phyloP scores from a whole-genome alignment of 2,888 invertebrate genomes.

The Metalampra italica region DNA sequence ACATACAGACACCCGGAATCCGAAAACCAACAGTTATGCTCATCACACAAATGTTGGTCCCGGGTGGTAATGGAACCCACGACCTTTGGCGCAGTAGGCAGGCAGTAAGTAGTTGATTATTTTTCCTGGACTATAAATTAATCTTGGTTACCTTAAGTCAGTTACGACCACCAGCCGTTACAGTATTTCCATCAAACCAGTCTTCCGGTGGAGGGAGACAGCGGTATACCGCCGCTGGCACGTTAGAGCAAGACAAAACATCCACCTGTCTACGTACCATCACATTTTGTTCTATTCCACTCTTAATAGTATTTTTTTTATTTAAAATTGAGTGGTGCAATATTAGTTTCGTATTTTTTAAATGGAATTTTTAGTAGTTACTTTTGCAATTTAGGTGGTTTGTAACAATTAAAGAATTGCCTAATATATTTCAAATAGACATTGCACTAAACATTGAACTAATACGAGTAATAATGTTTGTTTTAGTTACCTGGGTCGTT shows the following conservation, averaged over 20 bases:
- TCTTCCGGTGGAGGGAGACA: conserved; percentile 58
- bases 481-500: no score
- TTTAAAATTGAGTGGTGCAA: conserved; percentile 58
- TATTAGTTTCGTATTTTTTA: conserved; percentile 28
- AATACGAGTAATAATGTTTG: no score
- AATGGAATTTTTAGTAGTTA: not conserved
- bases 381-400: not conserved
- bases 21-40: no score
- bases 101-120: no score
- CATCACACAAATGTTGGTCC: no score
- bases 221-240: conserved; percentile 12
- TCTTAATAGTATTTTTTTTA: conserved; percentile 26
- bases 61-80: no score
- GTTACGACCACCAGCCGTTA: conserved; percentile 73
- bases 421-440: not conserved
- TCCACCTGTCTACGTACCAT: conserved; percentile 60
- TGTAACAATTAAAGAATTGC: not conserved
- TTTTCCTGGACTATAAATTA: no score
- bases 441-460: no score
- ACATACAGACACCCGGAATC: no score
- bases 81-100: no score
- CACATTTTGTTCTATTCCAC: conserved; percentile 37
- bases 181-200: conserved; percentile 57
- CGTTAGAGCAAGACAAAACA: conserved; percentile 35
- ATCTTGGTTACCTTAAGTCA: conserved; percentile 60